A percentile compares a stretch with the other conserved stretches of the same genome.
phyloP scores from a whole-genome alignment of 2,797 vertebrate species.

The Ataeniobius toweri region DNA sequence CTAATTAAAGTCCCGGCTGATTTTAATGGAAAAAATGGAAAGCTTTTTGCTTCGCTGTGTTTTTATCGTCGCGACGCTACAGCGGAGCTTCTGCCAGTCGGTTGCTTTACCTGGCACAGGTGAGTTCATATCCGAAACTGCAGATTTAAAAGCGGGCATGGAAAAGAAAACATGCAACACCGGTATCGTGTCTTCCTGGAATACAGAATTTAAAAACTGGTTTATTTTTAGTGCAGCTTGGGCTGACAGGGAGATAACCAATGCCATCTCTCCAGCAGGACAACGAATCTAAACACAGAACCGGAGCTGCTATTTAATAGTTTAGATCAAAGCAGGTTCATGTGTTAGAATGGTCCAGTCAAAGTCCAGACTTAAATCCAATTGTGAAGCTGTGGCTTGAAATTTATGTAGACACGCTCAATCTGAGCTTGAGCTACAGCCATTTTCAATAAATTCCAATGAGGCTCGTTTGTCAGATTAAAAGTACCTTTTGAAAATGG shows the following conservation, averaged over 20 bases:
- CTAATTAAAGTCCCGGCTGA: not conserved
- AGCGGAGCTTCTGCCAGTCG: conserved; percentile 19
- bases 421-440: not conserved
- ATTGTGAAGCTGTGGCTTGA: not conserved
- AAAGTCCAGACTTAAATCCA: not conserved
- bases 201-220: not conserved
- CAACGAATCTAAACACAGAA: not conserved
- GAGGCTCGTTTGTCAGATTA: not conserved
- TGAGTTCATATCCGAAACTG: conserved; percentile 40
- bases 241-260: not conserved
- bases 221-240: conserved; percentile 1
- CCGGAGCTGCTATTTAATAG: not conserved
- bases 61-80: conserved; percentile 48
- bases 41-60: conserved; percentile 21
- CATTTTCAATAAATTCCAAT: not conserved
- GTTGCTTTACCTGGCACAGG: conserved; percentile 57
- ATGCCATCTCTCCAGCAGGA: not conserved
- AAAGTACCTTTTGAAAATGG: not conserved
- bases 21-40: conserved; percentile 32
- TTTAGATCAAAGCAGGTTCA: not conserved
- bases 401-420: not conserved
- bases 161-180: not conserved
- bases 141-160: not conserved
- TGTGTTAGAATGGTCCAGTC: not conserved
- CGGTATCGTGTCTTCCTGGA: no score